These are phyloP conservation scores for Trichogramma dendrolimi DNA, from an alignment of 2,888 invertebrate genomes.

Conservation along the genomic window DNA sequence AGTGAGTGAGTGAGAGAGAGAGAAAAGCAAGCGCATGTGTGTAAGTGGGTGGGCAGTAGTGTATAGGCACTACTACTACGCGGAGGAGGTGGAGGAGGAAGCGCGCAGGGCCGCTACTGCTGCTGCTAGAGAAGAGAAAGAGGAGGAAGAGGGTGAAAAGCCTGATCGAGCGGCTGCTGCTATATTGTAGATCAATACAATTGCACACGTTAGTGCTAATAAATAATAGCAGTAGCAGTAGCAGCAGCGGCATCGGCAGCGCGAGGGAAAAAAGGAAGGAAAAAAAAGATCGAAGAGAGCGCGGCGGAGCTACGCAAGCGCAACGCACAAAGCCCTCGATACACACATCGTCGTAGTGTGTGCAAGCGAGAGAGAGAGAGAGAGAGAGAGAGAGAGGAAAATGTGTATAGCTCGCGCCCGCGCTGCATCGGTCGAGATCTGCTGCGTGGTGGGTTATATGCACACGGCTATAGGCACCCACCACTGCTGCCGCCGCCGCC, in stretches of 20 bases:
- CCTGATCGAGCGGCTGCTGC: conserved; percentile 41
- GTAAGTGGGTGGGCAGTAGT: neutral
- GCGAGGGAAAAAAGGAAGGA: conserved; percentile 52
- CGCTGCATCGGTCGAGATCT: neutral
- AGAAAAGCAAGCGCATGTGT: conserved; percentile 7
- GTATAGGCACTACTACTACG: neutral
- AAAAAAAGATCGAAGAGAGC: conserved; percentile 50
- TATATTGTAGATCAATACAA: conserved; percentile 54
- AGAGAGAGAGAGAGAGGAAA: too few species aligned
- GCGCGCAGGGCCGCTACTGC: too few species aligned
- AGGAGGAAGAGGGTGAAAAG: conserved; percentile 32
- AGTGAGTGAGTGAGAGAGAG: conserved; percentile 7
- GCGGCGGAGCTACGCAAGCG: conserved; percentile 37
- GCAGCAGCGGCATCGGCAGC: conserved; percentile 44
- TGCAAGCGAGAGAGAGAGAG: too few species aligned
- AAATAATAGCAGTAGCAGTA: conserved; percentile 53
- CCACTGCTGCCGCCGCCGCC: conserved; percentile 2
- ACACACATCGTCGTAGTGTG: conserved; percentile 39
- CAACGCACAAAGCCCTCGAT: conserved; percentile 53
- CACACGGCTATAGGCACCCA: neutral
- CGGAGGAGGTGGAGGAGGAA: conserved; percentile 11
- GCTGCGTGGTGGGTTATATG: too few species aligned
- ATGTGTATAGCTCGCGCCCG: neutral
- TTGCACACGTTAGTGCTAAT: conserved; percentile 53
- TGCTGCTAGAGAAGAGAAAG: conserved; percentile 15